Conservation (phyloP, 2,113 vertebrate genomes). For the Hylia prasina region DNA sequence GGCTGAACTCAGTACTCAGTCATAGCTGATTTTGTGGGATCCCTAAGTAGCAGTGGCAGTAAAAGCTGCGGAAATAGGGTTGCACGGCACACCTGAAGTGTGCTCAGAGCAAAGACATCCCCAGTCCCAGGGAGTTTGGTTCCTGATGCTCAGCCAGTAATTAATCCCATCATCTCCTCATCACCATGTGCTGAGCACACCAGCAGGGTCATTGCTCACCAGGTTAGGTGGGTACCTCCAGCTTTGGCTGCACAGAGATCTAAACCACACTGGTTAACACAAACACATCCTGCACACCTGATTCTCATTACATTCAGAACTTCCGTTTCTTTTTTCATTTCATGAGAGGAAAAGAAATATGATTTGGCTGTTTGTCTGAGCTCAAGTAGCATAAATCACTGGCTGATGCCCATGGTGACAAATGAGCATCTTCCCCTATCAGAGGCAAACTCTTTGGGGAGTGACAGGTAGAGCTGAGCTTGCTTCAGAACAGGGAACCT, state of each 20-base stretch:
- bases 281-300: neutral
- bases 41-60: neutral
- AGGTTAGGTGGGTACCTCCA: fast-evolving
- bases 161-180: neutral
- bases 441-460: neutral
- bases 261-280: neutral
- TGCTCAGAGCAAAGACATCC: neutral
- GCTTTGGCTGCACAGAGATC: neutral
- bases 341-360: neutral
- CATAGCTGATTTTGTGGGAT: neutral
- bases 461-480: neutral
- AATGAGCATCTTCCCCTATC: neutral
- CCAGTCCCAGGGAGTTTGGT: neutral
- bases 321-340: neutral
- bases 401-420: neutral
- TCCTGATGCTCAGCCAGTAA: neutral
- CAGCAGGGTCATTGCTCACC: neutral
- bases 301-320: neutral
- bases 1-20: neutral
- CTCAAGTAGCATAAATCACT: neutral
- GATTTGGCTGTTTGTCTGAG: neutral
- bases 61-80: neutral
- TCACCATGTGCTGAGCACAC: neutral
- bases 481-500: neutral
- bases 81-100: neutral